These are phyloP conservation scores for Rotaria socialis DNA, from an alignment of 2,888 invertebrate genomes.

Conservation along the genomic window DNA sequence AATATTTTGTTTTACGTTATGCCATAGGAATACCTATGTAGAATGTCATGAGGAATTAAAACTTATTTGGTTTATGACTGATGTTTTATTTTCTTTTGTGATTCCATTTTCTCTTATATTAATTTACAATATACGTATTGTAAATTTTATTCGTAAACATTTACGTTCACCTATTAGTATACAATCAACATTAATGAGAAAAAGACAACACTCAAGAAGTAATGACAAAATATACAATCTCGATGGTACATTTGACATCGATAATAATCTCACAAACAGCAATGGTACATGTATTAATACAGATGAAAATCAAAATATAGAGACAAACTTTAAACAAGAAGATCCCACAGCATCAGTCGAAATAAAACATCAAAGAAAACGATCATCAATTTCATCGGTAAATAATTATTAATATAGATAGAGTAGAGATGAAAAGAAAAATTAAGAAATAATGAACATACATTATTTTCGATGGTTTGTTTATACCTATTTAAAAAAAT, in stretches of 20 bases:
- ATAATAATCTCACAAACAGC: background rate
- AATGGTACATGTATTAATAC: background rate
- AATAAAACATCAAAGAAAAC: background rate
- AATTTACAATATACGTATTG: background rate
- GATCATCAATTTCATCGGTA: background rate
- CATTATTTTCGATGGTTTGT: too few relatives aligned
- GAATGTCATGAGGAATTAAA: background rate
- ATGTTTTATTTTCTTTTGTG: background rate
- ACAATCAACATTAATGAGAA: background rate
- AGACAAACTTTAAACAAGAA: background rate
- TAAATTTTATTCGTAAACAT: background rate
- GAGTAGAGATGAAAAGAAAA: too few relatives aligned
- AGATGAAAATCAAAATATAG: background rate
- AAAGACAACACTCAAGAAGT: background rate
- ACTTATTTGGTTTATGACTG: background rate
- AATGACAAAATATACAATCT: background rate
- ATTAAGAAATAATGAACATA: too few relatives aligned
- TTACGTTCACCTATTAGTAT: background rate
- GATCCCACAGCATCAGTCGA: background rate
- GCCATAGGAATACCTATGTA: background rate
- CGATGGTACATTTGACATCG: background rate
- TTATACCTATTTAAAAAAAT: too few relatives aligned
- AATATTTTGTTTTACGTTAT: background rate
- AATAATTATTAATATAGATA: background rate
- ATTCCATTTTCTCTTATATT: background rate